A percentile compares a stretch with the other conserved stretches of the same genome.
Evolutionary conservation across 2,888 invertebrate genomes (phyloP).

Genomic region (Pediacus dermestoides): DNA sequence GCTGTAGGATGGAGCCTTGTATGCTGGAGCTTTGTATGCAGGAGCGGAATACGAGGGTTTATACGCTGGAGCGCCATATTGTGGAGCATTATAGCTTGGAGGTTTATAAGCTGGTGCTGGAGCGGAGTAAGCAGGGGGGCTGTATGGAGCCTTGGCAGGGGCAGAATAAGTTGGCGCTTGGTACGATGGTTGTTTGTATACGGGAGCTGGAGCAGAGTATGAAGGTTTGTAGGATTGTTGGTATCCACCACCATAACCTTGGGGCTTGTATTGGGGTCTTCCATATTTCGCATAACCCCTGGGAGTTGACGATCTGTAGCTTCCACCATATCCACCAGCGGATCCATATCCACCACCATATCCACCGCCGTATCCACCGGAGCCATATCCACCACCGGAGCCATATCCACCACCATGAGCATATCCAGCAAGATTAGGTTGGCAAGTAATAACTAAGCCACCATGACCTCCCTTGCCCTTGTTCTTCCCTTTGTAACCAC

Average conservation of each 20-base stretch:
- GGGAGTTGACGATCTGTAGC: slow-evolving; percentile 5
- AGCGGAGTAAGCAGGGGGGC: slow-evolving; percentile 15
- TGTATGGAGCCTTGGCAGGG: too few species aligned
- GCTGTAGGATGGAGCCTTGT: slow-evolving; percentile 13
- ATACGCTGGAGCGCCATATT: slow-evolving; percentile 20
- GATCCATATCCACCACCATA: slow-evolving; percentile 17
- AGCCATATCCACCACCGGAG: slow-evolving; percentile 19
- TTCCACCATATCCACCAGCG: slow-evolving; percentile 9
- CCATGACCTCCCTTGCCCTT: slow-evolving; percentile 32
- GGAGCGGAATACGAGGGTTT: slow-evolving; percentile 16
- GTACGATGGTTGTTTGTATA: slow-evolving; percentile 13
- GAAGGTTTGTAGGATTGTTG: slow-evolving; percentile 12
- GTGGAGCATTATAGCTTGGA: slow-evolving; percentile 18
- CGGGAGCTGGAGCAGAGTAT: slow-evolving; percentile 8
- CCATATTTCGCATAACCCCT: slow-evolving; percentile 16
- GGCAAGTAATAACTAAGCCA: slow-evolving; percentile 48
- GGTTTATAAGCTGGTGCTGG: slow-evolving; percentile 25
- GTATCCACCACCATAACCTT: slow-evolving; percentile 16
- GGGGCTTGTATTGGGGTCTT: slow-evolving; percentile 19
- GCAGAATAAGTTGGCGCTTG: slow-evolving; percentile 21
- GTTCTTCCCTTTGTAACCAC: slow-evolving; percentile 12
- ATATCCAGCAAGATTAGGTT: slow-evolving; percentile 47
- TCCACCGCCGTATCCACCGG: slow-evolving; percentile 12
- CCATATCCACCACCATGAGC: slow-evolving; percentile 27
- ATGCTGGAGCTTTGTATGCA: slow-evolving; percentile 13